A percentile compares a stretch with the other conserved stretches of the same genome.
Conservation (phyloP, 2,797 vertebrate species). For the Orestias chungarensis region DNA sequence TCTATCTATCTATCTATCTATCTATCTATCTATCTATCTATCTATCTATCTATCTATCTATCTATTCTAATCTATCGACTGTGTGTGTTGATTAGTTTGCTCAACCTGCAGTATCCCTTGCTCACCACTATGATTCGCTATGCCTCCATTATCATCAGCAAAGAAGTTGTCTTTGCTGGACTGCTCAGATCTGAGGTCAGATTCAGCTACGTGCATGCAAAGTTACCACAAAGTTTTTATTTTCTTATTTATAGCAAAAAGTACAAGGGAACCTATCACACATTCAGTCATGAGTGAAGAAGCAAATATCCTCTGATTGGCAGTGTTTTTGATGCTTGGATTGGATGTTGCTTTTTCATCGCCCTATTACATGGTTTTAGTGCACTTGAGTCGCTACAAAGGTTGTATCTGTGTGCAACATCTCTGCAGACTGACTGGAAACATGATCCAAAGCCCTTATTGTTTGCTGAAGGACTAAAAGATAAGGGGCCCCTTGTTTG, state of each 20-base stretch:
- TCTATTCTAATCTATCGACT: too few species aligned
- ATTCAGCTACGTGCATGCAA: not conserved
- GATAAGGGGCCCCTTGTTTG: not conserved
- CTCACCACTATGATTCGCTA: conserved; percentile 15
- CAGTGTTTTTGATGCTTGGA: too few species aligned
- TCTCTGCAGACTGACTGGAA: not conserved
- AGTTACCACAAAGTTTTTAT: not conserved
- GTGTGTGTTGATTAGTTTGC: too few species aligned
- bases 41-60: too few species aligned
- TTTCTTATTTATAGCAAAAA: not conserved
- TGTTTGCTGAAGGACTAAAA: not conserved
- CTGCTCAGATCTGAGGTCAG: not conserved
- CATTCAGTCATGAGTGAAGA: conserved; percentile 26
- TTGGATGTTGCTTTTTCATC: too few species aligned
- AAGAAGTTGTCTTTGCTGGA: conserved; percentile 34
- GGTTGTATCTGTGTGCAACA: not conserved
- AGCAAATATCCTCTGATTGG: not conserved
- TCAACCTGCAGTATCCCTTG: not conserved
- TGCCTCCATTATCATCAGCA: not conserved
- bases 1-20: too few species aligned
- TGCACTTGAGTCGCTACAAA: not conserved
- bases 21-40: too few species aligned
- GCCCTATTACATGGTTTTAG: not conserved
- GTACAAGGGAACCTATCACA: too few species aligned
- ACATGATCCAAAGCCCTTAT: not conserved